These are phyloP conservation scores for Euura saliciscinereae DNA, from an alignment of 1,140 invertebrate species.

Conservation along the genomic window DNA sequence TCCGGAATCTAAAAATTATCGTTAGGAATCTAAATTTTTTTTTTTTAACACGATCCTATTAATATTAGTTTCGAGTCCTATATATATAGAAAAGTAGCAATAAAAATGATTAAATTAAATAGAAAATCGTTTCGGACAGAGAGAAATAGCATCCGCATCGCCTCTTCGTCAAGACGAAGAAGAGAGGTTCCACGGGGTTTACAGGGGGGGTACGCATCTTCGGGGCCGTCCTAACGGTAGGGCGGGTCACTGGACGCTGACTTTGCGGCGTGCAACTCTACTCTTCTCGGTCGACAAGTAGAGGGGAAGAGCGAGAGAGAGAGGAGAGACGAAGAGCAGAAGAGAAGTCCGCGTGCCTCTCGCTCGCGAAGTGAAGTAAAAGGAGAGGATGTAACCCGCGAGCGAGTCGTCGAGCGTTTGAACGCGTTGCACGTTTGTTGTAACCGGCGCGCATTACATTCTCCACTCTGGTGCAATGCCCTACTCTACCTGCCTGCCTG, in stretches of 20 bases:
- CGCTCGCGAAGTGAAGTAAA: conserved; percentile 20
- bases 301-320: conserved; percentile 11
- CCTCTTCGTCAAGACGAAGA: too few relatives aligned
- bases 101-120: too few relatives aligned
- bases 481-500: neutral
- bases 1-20: too few relatives aligned
- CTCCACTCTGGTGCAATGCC: neutral
- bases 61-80: too few relatives aligned
- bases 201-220: conserved; percentile 40
- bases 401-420: neutral
- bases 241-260: conserved; percentile 61
- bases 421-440: neutral
- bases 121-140: too few relatives aligned
- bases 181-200: neutral
- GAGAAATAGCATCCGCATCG: too few relatives aligned
- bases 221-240: conserved; percentile 63
- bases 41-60: too few relatives aligned
- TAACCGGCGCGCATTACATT: neutral
- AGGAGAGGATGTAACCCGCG: conserved; percentile 9
- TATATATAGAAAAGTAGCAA: too few relatives aligned
- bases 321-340: conserved; percentile 24
- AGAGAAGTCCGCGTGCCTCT: conserved; percentile 20
- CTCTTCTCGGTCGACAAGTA: neutral
- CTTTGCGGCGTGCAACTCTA: conserved; percentile 1
- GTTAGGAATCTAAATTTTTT: too few relatives aligned